Base-by-base conservation (phyloP, 1,140 invertebrate genomes). In the Nymphalis io region DNA sequence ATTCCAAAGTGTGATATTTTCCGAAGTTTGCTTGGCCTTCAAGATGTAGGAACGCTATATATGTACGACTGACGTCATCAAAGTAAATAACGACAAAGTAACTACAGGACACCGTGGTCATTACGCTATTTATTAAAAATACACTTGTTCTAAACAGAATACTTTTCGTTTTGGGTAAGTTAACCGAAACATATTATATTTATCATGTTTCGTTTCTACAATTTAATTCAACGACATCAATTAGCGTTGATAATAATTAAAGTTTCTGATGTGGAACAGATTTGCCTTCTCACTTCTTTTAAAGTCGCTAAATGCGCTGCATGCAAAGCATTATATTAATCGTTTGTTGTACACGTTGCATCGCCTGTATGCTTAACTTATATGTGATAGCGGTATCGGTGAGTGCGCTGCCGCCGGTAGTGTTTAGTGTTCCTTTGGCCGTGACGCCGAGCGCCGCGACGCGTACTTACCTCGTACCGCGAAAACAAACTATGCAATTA, bases 401-500 rank as follows among this genome's bases (percentile, higher is more conserved):
- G 67, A 59, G 75, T 57, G 63, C 44, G 66, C 51, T 61, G 60
- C 63, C 61, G 73, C 58, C 72, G 53, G 58, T 39, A 55, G 71
- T 21, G 70, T 39, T 65, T 67, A 88, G 87, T 88, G 68, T 73
- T 82, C 78, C 74, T 73, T 79, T 60, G 72, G 73, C 71, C 84
- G 80, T 83, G 82, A 85, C 80, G 79, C 68, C 60, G 86, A 70
- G 71, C 73, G 74, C 74, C 80, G 78, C 83, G 79, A 85, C 81
- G 80, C 72, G 67, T 76, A 78, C 71, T 76, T 70, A 80, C 73
- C 74, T 69, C 72, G 60, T 73, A 63, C 81, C 76, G 79, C 77
- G 76, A 85, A 88, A 88, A 87, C 83, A 90, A 90, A 89, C 84
- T 70, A 65, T 70, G 64, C 72, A 85, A 87, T 85, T 89, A 90